Conservation (phyloP, 2,888 invertebrate species). For the Cephus spinipes region DNA sequence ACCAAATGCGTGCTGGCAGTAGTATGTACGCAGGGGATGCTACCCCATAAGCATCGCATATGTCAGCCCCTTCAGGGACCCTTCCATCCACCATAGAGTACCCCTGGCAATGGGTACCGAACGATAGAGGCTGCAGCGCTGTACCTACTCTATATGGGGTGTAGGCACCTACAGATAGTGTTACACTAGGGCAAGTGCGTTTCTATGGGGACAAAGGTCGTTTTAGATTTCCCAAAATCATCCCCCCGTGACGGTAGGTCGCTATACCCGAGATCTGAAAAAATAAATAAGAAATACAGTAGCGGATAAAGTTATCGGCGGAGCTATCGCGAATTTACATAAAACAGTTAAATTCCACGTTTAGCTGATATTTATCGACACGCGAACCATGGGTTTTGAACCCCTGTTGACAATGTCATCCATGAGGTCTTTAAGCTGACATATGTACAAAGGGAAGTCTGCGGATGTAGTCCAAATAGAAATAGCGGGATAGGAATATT, state of each 20-base stretch:
- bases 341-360: background rate
- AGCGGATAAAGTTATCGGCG: background rate
- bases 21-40: conserved; percentile 28
- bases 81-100: conserved; percentile 33
- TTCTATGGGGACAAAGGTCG: conserved; percentile 44
- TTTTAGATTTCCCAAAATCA: conserved; percentile 39
- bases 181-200: conserved; percentile 52
- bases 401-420: conserved; percentile 32
- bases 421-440: conserved; percentile 36
- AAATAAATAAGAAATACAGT: background rate
- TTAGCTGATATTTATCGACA: background rate
- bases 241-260: background rate
- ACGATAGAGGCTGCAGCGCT: conserved; percentile 20
- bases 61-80: conserved; percentile 48
- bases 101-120: conserved; percentile 31
- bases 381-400: background rate
- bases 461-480: conserved; percentile 40
- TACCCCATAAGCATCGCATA: conserved; percentile 58
- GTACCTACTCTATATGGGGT: conserved; percentile 22
- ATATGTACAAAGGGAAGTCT: conserved; percentile 34
- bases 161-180: conserved; percentile 42
- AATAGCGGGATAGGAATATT: conserved; percentile 53
- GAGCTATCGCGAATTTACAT: background rate
- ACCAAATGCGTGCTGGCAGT: conserved; percentile 35
- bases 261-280: background rate